These are phyloP conservation scores for Oedothorax gibbosus DNA, from an alignment of 1,140 invertebrate species.

Conservation along the genomic window DNA sequence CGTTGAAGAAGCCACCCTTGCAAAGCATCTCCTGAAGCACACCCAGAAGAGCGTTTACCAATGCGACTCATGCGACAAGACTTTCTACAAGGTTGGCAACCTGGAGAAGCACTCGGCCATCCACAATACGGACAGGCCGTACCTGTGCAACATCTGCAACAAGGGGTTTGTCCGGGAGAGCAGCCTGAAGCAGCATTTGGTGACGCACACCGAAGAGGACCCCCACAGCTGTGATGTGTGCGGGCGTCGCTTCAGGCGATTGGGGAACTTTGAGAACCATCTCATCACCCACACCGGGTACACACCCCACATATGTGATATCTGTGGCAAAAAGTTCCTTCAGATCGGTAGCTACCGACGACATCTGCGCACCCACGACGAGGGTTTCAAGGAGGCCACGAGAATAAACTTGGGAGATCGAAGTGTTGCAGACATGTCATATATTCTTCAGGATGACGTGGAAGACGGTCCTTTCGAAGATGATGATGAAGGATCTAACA, in stretches of 20 bases:
- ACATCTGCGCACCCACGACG: slow-evolving; percentile 31
- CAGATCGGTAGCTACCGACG: slow-evolving; percentile 52
- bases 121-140: slow-evolving; percentile 32
- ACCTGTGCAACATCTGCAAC: slow-evolving; percentile 48
- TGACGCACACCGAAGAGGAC: slow-evolving; percentile 43
- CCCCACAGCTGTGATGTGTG: slow-evolving; percentile 50
- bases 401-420: slow-evolving; percentile 30
- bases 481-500: slow-evolving; percentile 10
- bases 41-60: slow-evolving; percentile 41
- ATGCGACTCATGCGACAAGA: slow-evolving; percentile 55
- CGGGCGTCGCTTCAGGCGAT: slow-evolving; percentile 36
- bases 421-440: slow-evolving; percentile 8
- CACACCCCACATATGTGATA: slow-evolving; percentile 49
- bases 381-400: slow-evolving; percentile 36
- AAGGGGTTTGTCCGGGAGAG: slow-evolving; percentile 52
- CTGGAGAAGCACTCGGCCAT: slow-evolving; percentile 47
- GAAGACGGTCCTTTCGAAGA: slow-evolving; percentile 23
- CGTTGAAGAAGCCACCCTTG: slow-evolving; percentile 38
- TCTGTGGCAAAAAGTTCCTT: slow-evolving; percentile 49
- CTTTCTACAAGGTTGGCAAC: slow-evolving; percentile 53
- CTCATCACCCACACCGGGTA: slow-evolving; percentile 59
- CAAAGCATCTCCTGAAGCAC: slow-evolving; percentile 46
- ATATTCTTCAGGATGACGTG: slow-evolving; percentile 48
- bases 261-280: slow-evolving; percentile 58
- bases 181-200: slow-evolving; percentile 45